Percentiles rank a stretch among this genome's conserved stretches.
Evolutionary conservation across 2,113 vertebrate species (phyloP).

Genomic region (Charadrius vociferus): DNA sequence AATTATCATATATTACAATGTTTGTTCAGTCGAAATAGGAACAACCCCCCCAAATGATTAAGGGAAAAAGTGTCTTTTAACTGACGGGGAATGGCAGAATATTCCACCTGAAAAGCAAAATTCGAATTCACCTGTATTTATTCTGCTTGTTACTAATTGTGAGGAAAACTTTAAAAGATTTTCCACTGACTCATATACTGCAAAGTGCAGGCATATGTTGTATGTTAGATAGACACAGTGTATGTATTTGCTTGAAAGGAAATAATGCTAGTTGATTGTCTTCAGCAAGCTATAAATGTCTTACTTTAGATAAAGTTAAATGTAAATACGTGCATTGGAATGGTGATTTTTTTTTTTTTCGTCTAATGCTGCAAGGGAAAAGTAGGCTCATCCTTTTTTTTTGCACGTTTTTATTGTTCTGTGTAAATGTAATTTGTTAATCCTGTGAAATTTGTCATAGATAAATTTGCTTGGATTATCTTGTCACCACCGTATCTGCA

Average conservation of each 20-base stretch:
- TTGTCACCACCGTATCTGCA: constrained; percentile 90
- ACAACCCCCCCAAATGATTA: not conserved
- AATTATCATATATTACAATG: not conserved
- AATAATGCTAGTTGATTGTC: constrained; percentile 36
- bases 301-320: constrained; percentile 74
- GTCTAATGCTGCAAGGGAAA: constrained; percentile 71
- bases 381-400: constrained; percentile 73
- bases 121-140: not conserved
- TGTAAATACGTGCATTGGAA: constrained; percentile 68
- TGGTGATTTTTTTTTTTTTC: constrained; percentile 62
- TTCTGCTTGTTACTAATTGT: not conserved
- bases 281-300: constrained; percentile 64
- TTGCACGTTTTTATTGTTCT: constrained; percentile 86
- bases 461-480: constrained; percentile 93
- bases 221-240: not conserved
- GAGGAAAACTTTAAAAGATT: constrained; percentile 1
- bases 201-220: not conserved
- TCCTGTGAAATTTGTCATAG: constrained; percentile 91
- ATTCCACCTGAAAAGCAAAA: not conserved
- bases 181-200: not conserved
- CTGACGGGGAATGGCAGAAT: not conserved
- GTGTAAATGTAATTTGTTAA: constrained; percentile 92
- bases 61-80: not conserved
- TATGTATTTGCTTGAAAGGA: constrained; percentile 29
- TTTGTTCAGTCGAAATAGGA: not conserved